Base-by-base conservation (phyloP, 1,140 invertebrate genomes). In the Ceratina australensis region DNA sequence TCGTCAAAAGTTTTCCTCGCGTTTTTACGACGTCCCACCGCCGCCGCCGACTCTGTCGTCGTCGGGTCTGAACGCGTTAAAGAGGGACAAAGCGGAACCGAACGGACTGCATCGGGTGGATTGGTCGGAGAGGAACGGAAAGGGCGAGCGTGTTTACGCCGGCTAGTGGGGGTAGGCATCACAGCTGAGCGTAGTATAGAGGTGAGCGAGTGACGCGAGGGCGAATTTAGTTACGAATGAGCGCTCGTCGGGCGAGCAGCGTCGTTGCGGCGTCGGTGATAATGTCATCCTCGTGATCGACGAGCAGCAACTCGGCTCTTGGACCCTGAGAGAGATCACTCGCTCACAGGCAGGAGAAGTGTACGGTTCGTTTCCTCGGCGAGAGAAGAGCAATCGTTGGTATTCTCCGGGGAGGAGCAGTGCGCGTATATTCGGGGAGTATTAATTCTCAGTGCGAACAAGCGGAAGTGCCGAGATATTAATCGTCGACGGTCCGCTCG, bases 111-210 rank as follows among this genome's bases (percentile, higher is more conserved):
- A 59, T 64, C 50, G 72, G 67, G 5, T 10, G 33, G 65, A 88
- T 86, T 87, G 87, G 89, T 61, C 26, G 79, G 61, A 47, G 15
- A 13, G 42, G 73, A 42, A 42, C 33, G 3, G 33, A 7, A 42
- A 5, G 33, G 33, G 5, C 33, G 77, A 61, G 60, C 63, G 76
- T 76, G 80, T 59, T 52, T 50, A 72, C 63, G 72, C 16, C 60
- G 82, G 16, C 56, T 54, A 61, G 22, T 78, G 82, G 87, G 81
- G 88, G 73, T 69, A 74, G 28, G 33, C 22, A 74, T 87, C 88
- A 89, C 90, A 91, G 90, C 90, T 90, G 90, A 90, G 89, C 87
- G 81, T 80, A 73, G 80, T 83, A 88, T 91, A 91, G 90, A 91
- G 84, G 67, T 79, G 79, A 81, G 82, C 82, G 79, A 71, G 52